Percentiles rank a stretch among this genome's conserved stretches.
phyloP scores from a whole-genome alignment of 2,888 invertebrate genomes.

The Apamea epomidion region DNA sequence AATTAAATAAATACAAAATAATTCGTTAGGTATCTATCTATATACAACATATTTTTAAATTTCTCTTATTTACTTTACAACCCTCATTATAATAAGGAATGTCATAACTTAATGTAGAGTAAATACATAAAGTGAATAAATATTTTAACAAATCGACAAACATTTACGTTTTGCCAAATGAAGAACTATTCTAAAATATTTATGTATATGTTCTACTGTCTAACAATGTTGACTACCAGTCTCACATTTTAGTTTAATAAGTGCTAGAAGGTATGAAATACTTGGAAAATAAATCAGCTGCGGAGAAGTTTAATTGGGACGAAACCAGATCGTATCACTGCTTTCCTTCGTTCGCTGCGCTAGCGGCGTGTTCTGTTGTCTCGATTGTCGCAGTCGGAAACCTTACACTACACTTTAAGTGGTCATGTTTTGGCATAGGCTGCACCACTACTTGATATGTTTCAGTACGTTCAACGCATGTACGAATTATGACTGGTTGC shows the following conservation, averaged over 20 bases:
- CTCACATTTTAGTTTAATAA: conserved; percentile 90
- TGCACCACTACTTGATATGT: conserved; percentile 90
- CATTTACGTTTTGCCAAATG: conserved; percentile 84
- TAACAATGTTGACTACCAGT: conserved; percentile 91
- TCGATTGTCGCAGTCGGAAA: conserved; percentile 78
- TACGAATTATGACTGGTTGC: conserved; percentile 86
- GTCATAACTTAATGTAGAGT: conserved; percentile 82
- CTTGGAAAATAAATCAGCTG: conserved; percentile 86
- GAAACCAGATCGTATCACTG: conserved; percentile 86
- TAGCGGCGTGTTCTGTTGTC: conserved; percentile 62
- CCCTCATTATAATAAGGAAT: conserved; percentile 85
- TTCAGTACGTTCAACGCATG: conserved; percentile 86
- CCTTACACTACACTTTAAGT: conserved; percentile 88
- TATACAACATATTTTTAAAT: conserved; percentile 84
- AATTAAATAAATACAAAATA: conserved; percentile 78
- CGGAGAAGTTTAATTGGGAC: conserved; percentile 84
- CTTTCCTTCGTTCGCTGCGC: conserved; percentile 73
- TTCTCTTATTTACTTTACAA: conserved; percentile 83
- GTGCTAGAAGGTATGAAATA: conserved; percentile 88
- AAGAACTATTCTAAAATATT: conserved; percentile 87
- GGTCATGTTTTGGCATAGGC: conserved; percentile 84
- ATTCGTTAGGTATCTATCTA: conserved; percentile 80
- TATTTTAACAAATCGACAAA: conserved; percentile 84
- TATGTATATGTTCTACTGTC: conserved; percentile 88
- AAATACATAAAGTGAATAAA: conserved; percentile 83